Evolutionary conservation across 1,140 invertebrate species (phyloP).

Genomic region (Apis florea): DNA sequence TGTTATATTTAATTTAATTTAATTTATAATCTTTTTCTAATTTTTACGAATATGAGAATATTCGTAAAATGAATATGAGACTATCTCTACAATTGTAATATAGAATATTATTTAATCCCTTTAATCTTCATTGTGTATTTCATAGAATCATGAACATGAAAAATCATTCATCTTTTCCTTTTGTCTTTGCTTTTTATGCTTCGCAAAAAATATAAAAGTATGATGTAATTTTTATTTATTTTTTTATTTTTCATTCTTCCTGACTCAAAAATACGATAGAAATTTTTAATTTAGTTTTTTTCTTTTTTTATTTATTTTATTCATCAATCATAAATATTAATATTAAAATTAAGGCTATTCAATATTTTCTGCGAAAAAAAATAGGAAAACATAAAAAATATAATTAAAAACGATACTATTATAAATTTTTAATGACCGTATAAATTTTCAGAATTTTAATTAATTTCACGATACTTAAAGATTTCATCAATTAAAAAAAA

Average conservation of each 20-base stretch:
- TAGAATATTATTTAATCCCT: not conserved
- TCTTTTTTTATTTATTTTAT: not conserved
- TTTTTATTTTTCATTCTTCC: not conserved
- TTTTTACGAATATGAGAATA: too few species aligned
- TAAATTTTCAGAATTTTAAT: not conserved
- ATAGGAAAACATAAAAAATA: not conserved
- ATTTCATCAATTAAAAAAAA: not conserved
- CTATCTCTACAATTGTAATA: not conserved
- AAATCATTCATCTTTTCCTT: not conserved
- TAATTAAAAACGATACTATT: conserved; percentile 1
- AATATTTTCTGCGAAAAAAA: too few species aligned
- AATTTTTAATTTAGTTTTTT: not conserved
- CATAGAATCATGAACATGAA: not conserved
- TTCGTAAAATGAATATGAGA: too few species aligned
- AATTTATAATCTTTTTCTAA: too few species aligned
- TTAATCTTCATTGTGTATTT: not conserved
- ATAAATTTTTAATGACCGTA: not conserved
- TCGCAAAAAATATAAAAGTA: not conserved
- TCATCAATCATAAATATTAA: not conserved
- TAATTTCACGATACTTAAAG: not conserved
- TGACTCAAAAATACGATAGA: not conserved
- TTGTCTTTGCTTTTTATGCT: not conserved
- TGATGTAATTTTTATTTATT: not conserved
- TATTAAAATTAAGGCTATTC: not conserved
- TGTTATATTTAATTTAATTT: too few species aligned